These are phyloP conservation scores for Tetheella fluctuosa DNA, from an alignment of 2,888 invertebrate species.

Conservation along the genomic window DNA sequence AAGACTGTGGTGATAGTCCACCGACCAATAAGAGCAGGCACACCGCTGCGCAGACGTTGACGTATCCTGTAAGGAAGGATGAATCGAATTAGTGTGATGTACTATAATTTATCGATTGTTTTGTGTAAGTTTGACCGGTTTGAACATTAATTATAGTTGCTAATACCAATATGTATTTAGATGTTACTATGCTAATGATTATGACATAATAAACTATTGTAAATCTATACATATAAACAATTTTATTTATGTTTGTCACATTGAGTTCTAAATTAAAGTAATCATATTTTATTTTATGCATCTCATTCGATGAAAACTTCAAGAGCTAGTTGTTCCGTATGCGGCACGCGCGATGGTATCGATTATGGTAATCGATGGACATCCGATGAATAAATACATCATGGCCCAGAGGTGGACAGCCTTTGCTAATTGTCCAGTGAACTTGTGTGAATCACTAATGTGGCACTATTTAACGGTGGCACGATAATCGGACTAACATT, in stretches of 20 bases:
- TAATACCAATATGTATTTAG: neutral
- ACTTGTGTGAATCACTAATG: conserved; percentile 79
- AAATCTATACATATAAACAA: no score
- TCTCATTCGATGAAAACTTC: conserved; percentile 65
- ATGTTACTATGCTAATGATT: neutral
- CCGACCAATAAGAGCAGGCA: conserved; percentile 74
- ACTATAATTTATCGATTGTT: neutral
- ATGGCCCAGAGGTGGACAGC: conserved; percentile 81
- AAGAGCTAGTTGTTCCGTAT: conserved; percentile 70
- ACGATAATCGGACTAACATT: conserved; percentile 52
- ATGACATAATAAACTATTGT: neutral
- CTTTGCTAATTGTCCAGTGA: conserved; percentile 83
- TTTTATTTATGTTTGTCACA: no score
- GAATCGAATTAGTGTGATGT: neutral
- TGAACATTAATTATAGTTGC: neutral
- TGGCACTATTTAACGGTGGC: conserved; percentile 67
- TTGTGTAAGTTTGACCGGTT: neutral
- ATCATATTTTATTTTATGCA: conserved; percentile 49
- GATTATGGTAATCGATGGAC: conserved; percentile 82
- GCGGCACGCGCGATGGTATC: conserved; percentile 78
- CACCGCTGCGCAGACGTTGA: conserved; percentile 79
- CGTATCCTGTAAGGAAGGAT: conserved; percentile 60
- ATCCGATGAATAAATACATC: conserved; percentile 83
- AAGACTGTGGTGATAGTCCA: conserved; percentile 65
- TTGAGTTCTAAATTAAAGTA: conserved; percentile 39